These are phyloP conservation scores for Erebia epiphron DNA, from an alignment of 2,888 invertebrate genomes.

Conservation along the genomic window DNA sequence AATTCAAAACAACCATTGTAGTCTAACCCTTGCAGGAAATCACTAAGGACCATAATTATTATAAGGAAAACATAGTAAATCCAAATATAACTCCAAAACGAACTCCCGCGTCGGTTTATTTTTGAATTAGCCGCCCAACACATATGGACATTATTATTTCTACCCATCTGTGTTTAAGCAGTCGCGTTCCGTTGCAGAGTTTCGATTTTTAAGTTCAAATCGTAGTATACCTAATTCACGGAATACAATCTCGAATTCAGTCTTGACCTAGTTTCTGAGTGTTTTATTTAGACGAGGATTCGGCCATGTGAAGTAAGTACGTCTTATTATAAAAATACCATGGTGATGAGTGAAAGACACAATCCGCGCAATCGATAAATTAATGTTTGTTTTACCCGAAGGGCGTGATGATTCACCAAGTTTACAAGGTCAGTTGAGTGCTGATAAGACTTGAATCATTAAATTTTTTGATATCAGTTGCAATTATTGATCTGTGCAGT, in stretches of 20 bases:
- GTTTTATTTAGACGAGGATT: slow-evolving; percentile 51
- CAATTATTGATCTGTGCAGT: background rate
- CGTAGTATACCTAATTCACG: slow-evolving; percentile 41
- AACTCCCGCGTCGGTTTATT: slow-evolving; percentile 76
- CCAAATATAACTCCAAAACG: slow-evolving; percentile 63
- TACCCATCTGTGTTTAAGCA: slow-evolving; percentile 63
- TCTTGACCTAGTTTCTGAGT: slow-evolving; percentile 66
- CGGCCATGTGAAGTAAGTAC: slow-evolving; percentile 55
- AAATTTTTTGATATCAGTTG: background rate
- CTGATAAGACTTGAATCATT: slow-evolving; percentile 28
- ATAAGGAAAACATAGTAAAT: slow-evolving; percentile 27
- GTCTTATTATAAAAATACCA: slow-evolving; percentile 59
- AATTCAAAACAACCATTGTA: slow-evolving; percentile 1
- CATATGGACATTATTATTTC: slow-evolving; percentile 73
- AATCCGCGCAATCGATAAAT: slow-evolving; percentile 50
- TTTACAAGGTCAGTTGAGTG: slow-evolving; percentile 54
- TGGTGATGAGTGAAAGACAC: slow-evolving; percentile 58
- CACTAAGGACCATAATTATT: slow-evolving; percentile 11
- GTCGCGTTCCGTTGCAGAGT: slow-evolving; percentile 42
- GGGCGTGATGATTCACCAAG: slow-evolving; percentile 52
- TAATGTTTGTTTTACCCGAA: slow-evolving; percentile 41
- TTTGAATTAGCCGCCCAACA: slow-evolving; percentile 58
- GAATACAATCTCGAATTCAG: slow-evolving; percentile 43
- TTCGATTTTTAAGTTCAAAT: slow-evolving; percentile 8
- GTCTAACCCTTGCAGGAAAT: slow-evolving; percentile 24